Base-by-base conservation (phyloP, 2,797 vertebrate genomes). In the Delichon dasypus region DNA sequence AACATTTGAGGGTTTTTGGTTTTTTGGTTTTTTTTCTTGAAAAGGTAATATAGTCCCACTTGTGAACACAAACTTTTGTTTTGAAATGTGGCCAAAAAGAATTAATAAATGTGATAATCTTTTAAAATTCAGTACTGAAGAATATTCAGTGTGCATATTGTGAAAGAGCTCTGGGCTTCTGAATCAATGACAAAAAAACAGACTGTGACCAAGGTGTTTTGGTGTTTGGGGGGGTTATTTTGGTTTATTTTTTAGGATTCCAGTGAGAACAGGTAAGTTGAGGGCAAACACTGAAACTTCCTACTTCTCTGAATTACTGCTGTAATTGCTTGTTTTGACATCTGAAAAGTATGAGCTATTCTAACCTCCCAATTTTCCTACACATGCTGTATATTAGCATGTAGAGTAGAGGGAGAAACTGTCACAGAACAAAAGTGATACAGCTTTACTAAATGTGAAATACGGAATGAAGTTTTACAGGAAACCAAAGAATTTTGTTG, bases 261-360 rank as follows among this genome's bases (percentile, higher is more conserved):
- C 38, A 44, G 48, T 42, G 55, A 92, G 51, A 88, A 87, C 90
- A 93, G 47, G 85, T 94, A 76, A 81, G 36, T 84, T 84, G 58
- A 91, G 34, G 60, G 62, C 76, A 85, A 91, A 75, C 15, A 66
- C n/a, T 48, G n/a, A 73, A 93, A 81, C 48, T 86, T 91, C 67
- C 62, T 84, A 44, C 40, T 90, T 80, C 68, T 58, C 89, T 83
- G 73, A 95, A 85, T 84, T 94, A 72, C 50, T 55, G 32, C 60
- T 81, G 16, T 84, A 78, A 88, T 88, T 78, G 72, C 70, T 84
- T 91, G 60, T 86, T 95, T 88, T 81, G 88, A 90, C 79, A 70
- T 84, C 48, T 84, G 78, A 89, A 64, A 93, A 57, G 16, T 26
- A 47, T 30, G 38, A 91, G 36, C 25, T 83, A 44, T 48, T 77